Evolutionary conservation across 1,140 invertebrate species (phyloP).

Genomic region (Bombus affinis): DNA sequence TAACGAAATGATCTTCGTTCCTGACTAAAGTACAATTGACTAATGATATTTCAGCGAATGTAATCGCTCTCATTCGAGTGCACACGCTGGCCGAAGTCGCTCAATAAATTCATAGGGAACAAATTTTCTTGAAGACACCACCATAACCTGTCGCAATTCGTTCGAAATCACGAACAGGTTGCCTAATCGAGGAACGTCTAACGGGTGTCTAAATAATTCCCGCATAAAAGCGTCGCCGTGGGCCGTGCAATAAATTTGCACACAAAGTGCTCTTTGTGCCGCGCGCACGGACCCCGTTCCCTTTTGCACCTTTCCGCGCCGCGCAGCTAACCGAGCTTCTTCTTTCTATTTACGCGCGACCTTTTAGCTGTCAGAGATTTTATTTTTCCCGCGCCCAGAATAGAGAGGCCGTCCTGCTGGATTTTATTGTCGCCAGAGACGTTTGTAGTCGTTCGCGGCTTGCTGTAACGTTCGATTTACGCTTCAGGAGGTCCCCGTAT

Average conservation of each 20-base stretch:
- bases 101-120: constrained; percentile 5
- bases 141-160: constrained; percentile 13
- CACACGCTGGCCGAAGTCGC: accelerated
- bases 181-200: constrained; percentile 51
- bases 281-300: background rate
- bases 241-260: constrained; percentile 58
- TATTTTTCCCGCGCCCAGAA: constrained; percentile 5
- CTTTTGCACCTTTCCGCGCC: constrained; percentile 37
- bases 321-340: constrained; percentile 3
- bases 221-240: constrained; percentile 21
- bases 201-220: constrained; percentile 58
- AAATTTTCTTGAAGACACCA: constrained; percentile 27
- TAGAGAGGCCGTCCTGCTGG: too few relatives aligned
- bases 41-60: background rate
- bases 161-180: constrained; percentile 22
- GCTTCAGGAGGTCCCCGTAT: too few relatives aligned
- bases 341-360: constrained; percentile 29
- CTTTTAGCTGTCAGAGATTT: constrained; percentile 35
- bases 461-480: background rate
- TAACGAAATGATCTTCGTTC: too few relatives aligned
- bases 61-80: background rate
- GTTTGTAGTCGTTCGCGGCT: too few relatives aligned
- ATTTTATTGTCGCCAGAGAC: background rate
- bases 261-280: constrained; percentile 59
- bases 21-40: too few relatives aligned